phyloP scores from a whole-genome alignment of 2,113 vertebrate genomes.

The Zingel zingel region DNA sequence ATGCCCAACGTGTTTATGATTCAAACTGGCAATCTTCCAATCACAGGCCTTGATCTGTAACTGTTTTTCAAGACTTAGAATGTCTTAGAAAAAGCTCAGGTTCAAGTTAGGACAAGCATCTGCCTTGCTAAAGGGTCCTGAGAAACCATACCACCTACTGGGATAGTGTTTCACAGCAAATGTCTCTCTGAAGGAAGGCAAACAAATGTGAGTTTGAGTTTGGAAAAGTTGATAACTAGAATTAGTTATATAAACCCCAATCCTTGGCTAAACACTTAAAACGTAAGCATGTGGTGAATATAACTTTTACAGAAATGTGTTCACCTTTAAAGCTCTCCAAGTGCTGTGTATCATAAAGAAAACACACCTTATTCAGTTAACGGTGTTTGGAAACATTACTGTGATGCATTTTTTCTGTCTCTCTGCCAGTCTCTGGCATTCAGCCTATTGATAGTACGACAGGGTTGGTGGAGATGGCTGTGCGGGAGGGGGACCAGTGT shows the following conservation, averaged over 20 bases:
- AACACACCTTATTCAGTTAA: conserved; percentile 2
- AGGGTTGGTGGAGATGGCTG: not conserved
- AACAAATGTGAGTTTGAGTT: not conserved
- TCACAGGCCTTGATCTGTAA: conserved; percentile 17
- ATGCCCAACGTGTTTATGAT: conserved; percentile 24
- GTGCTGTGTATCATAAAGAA: conserved; percentile 10
- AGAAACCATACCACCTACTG: not conserved
- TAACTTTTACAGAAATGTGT: not conserved
- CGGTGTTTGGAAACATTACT: conserved; percentile 18
- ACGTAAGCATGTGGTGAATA: not conserved
- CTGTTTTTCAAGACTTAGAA: not conserved
- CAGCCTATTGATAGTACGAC: conserved; percentile 14
- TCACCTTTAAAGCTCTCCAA: not conserved
- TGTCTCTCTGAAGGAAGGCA: not conserved
- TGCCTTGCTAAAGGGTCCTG: not conserved
- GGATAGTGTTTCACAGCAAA: not conserved
- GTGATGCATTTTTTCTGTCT: conserved; percentile 21
- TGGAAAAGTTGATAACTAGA: not conserved
- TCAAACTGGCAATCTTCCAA: conserved; percentile 37
- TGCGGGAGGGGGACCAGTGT: conserved; percentile 7
- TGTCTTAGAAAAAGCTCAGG: not conserved
- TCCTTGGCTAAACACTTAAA: not conserved
- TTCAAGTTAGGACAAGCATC: not conserved
- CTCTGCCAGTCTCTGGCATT: conserved; percentile 1
- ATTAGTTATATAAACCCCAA: not conserved